Base-by-base conservation (phyloP, 1,140 invertebrate species). In the Nebria ingens region DNA sequence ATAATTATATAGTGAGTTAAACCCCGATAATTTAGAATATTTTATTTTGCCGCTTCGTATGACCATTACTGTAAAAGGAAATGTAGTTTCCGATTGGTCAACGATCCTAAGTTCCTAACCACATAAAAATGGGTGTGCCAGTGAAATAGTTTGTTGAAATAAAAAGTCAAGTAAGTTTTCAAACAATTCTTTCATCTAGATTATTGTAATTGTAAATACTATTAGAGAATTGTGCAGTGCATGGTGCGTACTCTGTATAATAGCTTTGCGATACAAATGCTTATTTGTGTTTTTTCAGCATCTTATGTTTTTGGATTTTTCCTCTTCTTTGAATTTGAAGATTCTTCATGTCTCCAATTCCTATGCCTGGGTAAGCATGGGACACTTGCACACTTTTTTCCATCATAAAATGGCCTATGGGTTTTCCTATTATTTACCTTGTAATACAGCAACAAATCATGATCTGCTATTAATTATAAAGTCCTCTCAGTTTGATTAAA, bases 301-400 rank as follows among this genome's bases (percentile, higher is more conserved):
- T 45, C 40, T 45, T 45, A 17, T 12, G 9, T 9, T 45, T 17
- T 45, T 45, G 40, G 40, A 45, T 45, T 45, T 45, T 17, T 4
- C 17, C 17, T 45, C 15, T 17, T 45, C 13, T 29, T 29, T 4
- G 25, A 29, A 29, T 29, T 12, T 17, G 17, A 45, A 45, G 40
- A 45, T 12, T 45, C 40, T 17, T 45, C 40, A 69, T 69, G 67
- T 69, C 67, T 51, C 67, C 67, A 60, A 69, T 63, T 59, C 66
- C 66, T 59, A 69, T 69, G 66, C 67, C 67, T 58, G 65, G 67
- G 66, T 68, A 68, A 68, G 66, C 58, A 54, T 54, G 54, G n/a
- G n/a, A n/a, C n/a, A n/a, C n/a, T n/a, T n/a, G n/a, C n/a, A n/a
- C n/a, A n/a, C n/a, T n/a, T n/a, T n/a, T n/a, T n/a, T n/a, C n/a